A percentile compares a stretch with the other conserved stretches of the same genome.
These are phyloP conservation scores for Elanoides forficatus DNA, from an alignment of 2,113 vertebrate species.

Conservation along the genomic window DNA sequence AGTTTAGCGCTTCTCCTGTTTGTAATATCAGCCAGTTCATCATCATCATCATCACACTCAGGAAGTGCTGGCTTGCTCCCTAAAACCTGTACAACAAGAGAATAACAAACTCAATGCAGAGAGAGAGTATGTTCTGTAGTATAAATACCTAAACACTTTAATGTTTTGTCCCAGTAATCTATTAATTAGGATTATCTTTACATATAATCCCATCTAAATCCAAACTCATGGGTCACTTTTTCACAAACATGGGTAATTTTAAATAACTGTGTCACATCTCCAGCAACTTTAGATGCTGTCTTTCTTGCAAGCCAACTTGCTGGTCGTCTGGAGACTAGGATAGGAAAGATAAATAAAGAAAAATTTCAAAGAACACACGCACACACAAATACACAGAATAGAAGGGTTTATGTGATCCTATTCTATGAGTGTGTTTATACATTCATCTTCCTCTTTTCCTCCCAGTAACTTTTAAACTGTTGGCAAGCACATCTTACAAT, in stretches of 20 bases:
- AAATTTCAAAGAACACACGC: neutral
- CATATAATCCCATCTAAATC: neutral
- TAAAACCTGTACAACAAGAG: conserved; percentile 75
- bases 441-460: neutral
- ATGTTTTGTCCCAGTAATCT: accelerated
- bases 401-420: neutral
- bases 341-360: neutral
- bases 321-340: neutral
- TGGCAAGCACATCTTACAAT: neutral
- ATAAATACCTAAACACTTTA: neutral
- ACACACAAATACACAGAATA: neutral
- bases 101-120: neutral
- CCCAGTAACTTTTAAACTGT: neutral
- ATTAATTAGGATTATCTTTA: neutral
- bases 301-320: neutral
- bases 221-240: neutral
- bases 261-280: neutral
- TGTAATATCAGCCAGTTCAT: conserved; percentile 78
- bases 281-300: neutral
- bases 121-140: neutral
- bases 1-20: conserved; percentile 89
- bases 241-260: neutral
- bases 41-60: conserved; percentile 73
- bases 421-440: neutral
- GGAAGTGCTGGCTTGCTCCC: conserved; percentile 79